These are phyloP conservation scores for Cyclina sinensis DNA, from an alignment of 1,140 invertebrate genomes.

Conservation along the genomic window DNA sequence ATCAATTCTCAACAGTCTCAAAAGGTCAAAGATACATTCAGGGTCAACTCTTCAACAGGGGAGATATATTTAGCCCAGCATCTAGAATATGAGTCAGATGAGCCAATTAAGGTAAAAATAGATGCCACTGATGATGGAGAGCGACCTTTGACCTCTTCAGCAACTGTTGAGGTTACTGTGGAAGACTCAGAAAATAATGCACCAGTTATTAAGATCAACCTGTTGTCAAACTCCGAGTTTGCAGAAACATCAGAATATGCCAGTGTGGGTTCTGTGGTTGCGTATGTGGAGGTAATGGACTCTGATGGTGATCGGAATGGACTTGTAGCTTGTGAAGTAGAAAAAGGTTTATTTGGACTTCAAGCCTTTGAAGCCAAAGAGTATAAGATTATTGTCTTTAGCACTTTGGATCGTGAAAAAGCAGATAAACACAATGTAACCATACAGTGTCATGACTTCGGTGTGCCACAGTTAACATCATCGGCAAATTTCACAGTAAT, in stretches of 20 bases:
- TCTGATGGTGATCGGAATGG: slow-evolving; percentile 78
- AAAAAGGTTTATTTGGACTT: slow-evolving; percentile 70
- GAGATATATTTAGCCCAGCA: slow-evolving; percentile 64
- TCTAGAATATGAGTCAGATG: slow-evolving; percentile 66
- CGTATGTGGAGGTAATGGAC: slow-evolving; percentile 77
- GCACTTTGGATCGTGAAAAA: slow-evolving; percentile 65
- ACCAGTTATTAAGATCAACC: slow-evolving; percentile 75
- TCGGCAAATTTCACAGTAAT: slow-evolving; percentile 83
- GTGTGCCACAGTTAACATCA: slow-evolving; percentile 65
- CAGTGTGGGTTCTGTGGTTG: slow-evolving; percentile 74
- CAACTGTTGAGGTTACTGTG: slow-evolving; percentile 69
- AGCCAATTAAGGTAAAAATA: slow-evolving; percentile 70
- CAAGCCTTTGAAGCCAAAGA: slow-evolving; percentile 71
- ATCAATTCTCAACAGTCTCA: slow-evolving; percentile 94
- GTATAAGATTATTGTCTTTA: slow-evolving; percentile 72
- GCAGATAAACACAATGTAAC: slow-evolving; percentile 68
- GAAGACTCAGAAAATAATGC: slow-evolving; percentile 75
- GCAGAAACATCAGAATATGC: slow-evolving; percentile 75
- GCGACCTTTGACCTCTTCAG: slow-evolving; percentile 68
- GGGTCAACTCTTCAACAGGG: slow-evolving; percentile 89
- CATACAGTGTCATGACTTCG: slow-evolving; percentile 74
- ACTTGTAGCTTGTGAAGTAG: slow-evolving; percentile 74
- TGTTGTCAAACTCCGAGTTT: slow-evolving; percentile 67
- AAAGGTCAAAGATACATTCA: slow-evolving; percentile 94
- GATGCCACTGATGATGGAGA: slow-evolving; percentile 75